A percentile compares a stretch with the other conserved stretches of the same genome.
Evolutionary conservation across 2,888 invertebrate genomes (phyloP).

Genomic region (Rutpela maculata): DNA sequence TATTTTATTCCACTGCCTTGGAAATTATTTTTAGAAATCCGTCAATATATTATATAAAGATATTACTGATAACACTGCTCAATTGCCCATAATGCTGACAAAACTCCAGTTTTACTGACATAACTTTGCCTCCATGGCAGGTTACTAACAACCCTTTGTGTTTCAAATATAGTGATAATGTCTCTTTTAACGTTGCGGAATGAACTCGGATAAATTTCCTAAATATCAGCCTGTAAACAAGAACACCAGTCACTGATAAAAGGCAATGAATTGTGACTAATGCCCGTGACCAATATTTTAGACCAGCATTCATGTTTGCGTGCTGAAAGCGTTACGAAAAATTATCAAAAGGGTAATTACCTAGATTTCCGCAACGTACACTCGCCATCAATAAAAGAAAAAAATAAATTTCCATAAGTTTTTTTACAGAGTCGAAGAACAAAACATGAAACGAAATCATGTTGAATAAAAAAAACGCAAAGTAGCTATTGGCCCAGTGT

Average conservation of each 20-base stretch:
- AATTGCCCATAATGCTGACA: no score
- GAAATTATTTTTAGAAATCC: no score
- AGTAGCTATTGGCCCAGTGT: no score
- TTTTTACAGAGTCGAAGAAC: no score
- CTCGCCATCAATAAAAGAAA: not conserved
- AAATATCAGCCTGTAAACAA: constrained; percentile 21
- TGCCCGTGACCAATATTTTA: constrained; percentile 19
- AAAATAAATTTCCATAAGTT: no score
- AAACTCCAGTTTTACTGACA: no score
- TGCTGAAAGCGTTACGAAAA: constrained; percentile 4
- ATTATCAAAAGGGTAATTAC: constrained; percentile 6
- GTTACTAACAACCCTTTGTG: constrained; percentile 8
- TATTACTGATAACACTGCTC: no score
- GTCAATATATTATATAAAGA: no score
- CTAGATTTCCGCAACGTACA: not conserved
- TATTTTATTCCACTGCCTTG: no score
- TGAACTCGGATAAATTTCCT: constrained; percentile 21
- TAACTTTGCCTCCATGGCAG: not conserved
- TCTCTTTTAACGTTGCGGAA: constrained; percentile 15
- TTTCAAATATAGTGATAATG: constrained; percentile 11
- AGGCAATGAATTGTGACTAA: constrained; percentile 33
- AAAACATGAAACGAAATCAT: no score
- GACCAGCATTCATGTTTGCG: constrained; percentile 29
- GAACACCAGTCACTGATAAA: constrained; percentile 25
- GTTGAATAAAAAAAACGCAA: no score